Percentiles rank a stretch among this genome's conserved stretches.
Conservation (phyloP, 2,113 vertebrate genomes). For the Platanista minor region DNA sequence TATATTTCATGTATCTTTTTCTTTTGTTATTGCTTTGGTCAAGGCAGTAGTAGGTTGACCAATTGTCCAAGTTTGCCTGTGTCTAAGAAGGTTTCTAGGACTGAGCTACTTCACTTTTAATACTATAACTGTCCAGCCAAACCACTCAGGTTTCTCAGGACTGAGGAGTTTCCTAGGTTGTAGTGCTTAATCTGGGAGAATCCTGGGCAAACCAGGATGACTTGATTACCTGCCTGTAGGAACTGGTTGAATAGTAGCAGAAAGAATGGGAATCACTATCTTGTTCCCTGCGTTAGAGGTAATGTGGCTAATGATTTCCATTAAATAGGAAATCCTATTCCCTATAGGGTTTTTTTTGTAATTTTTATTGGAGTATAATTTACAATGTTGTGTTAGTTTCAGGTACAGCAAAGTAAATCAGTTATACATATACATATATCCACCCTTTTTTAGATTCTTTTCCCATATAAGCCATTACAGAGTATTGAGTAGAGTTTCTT, state of each 20-base stretch:
- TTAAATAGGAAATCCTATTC: background rate
- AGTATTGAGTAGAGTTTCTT: too few species aligned
- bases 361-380: too few species aligned
- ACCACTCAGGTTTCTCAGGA: background rate
- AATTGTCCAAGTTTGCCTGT: background rate
- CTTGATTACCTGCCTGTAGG: background rate
- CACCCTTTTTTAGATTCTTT: too few species aligned
- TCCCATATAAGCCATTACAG: too few species aligned
- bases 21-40: background rate
- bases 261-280: background rate
- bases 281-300: background rate
- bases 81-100: background rate
- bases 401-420: too few species aligned
- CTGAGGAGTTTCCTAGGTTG: background rate
- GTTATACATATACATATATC: too few species aligned
- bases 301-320: background rate
- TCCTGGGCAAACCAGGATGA: background rate
- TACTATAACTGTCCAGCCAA: background rate
- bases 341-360: too few species aligned
- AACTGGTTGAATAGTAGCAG: background rate
- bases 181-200: background rate
- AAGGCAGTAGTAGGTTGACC: background rate
- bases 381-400: too few species aligned
- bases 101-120: background rate
- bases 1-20: background rate